Conservation (phyloP, 2,113 vertebrate species). For the Scortum barcoo region DNA sequence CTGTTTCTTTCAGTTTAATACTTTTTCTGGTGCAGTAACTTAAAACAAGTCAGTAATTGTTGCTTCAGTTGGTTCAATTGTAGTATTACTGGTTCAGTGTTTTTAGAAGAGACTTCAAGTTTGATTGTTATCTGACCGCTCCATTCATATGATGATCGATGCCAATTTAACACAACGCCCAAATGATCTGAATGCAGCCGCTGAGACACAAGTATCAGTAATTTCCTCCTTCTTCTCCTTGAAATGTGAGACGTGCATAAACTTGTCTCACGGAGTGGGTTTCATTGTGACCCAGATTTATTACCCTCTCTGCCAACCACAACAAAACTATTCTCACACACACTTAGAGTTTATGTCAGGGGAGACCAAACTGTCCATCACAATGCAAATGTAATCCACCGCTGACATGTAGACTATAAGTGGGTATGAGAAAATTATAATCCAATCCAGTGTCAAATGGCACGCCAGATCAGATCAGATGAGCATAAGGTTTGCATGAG, state of each 20-base stretch:
- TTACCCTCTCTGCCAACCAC: not conserved
- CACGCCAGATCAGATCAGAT: not conserved
- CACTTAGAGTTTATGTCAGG: not conserved
- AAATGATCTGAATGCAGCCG: not conserved
- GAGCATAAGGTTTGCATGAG: not conserved
- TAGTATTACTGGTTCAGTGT: not conserved
- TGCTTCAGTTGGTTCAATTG: too few species aligned
- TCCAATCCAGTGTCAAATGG: not conserved
- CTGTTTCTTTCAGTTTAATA: not conserved
- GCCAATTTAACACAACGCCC: not conserved
- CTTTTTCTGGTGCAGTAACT: not conserved
- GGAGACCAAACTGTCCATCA: not conserved
- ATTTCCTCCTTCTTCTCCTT: not conserved
- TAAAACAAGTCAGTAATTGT: not conserved
- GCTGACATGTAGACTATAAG: not conserved
- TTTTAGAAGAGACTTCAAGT: not conserved
- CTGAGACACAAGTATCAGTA: not conserved
- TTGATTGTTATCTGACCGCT: not conserved
- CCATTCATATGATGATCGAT: not conserved
- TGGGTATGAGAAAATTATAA: not conserved
- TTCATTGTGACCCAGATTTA: constrained; percentile 11
- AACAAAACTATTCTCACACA: not conserved
- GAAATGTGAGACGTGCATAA: not conserved
- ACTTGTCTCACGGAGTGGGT: not conserved
- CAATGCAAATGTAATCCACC: not conserved